Evolutionary conservation across 1,140 invertebrate genomes (phyloP).

Genomic region (Drosophila sp.): DNA sequence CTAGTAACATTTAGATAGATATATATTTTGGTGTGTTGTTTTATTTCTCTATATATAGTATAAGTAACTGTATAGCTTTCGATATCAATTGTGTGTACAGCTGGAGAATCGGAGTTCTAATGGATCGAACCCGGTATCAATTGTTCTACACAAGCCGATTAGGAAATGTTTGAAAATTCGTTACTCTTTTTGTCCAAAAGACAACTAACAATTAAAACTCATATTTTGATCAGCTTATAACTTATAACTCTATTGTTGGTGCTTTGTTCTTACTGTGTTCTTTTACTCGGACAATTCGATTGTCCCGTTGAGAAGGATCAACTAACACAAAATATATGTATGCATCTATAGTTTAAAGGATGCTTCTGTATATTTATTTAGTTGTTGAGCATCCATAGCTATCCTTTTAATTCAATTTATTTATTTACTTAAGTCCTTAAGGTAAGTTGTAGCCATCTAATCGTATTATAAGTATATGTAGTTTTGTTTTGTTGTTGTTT

Average conservation of each 20-base stretch:
- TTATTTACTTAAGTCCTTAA: slow-evolving; percentile 31
- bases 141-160: slow-evolving; percentile 61
- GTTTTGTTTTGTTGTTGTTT: slow-evolving; percentile 25
- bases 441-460: slow-evolving; percentile 41
- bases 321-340: slow-evolving; percentile 53
- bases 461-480: slow-evolving; percentile 38
- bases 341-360: slow-evolving; percentile 13
- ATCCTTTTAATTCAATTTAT: not conserved
- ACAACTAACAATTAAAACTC: slow-evolving; percentile 62
- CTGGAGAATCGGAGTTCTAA: not conserved
- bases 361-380: slow-evolving; percentile 12
- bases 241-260: slow-evolving; percentile 83
- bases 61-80: slow-evolving; percentile 24
- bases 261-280: slow-evolving; percentile 84
- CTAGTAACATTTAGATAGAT: slow-evolving; percentile 76
- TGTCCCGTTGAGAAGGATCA: slow-evolving; percentile 55
- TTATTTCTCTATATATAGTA: slow-evolving; percentile 31
- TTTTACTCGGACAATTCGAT: slow-evolving; percentile 65
- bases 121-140: slow-evolving; percentile 6
- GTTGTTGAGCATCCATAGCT: slow-evolving; percentile 52
- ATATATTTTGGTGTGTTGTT: slow-evolving; percentile 43
- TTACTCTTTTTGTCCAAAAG: slow-evolving; percentile 28
- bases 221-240: slow-evolving; percentile 61
- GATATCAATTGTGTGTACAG: slow-evolving; percentile 13
- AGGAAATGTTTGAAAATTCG: slow-evolving; percentile 61